These are phyloP conservation scores for Typhlichthys eigenmanni DNA, from an alignment of 2,797 vertebrate species.

Conservation along the genomic window DNA sequence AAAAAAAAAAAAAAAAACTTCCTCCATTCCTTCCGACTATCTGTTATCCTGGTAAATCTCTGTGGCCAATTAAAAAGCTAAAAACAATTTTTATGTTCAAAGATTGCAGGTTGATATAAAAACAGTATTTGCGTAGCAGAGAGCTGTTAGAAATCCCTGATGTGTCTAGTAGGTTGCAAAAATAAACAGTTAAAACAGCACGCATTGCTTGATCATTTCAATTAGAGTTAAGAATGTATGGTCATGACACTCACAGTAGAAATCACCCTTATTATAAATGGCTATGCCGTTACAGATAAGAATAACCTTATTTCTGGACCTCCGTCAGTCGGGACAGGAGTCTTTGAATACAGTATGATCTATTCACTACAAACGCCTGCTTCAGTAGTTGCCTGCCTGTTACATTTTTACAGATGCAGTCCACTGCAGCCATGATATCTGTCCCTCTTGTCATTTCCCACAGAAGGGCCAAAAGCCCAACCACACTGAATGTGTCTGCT, in stretches of 20 bases:
- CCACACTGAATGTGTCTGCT: conserved; percentile 32
- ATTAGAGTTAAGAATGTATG: too few relatives aligned
- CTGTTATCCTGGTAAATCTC: conserved; percentile 42
- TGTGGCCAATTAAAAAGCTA: conserved; percentile 24
- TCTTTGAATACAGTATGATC: conserved; percentile 5
- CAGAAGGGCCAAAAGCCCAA: conserved; percentile 31
- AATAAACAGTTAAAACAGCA: too few relatives aligned
- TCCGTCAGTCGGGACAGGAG: not conserved
- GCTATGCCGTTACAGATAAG: not conserved
- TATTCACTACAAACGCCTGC: not conserved
- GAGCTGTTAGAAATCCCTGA: not conserved
- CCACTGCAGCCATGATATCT: conserved; percentile 1
- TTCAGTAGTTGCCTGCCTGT: conserved; percentile 2
- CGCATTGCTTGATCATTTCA: too few relatives aligned
- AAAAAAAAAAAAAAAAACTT: not conserved
- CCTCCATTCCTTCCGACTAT: conserved; percentile 16
- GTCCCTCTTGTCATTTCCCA: conserved; percentile 18
- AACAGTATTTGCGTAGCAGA: not conserved
- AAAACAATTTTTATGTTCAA: conserved; percentile 16
- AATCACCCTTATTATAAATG: too few relatives aligned
- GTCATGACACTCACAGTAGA: too few relatives aligned
- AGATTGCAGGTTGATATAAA: not conserved
- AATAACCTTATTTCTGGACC: too few relatives aligned
- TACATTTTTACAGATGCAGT: conserved; percentile 13
- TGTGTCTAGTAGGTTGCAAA: too few relatives aligned